Evolutionary conservation across 2,113 vertebrate genomes (phyloP), one percentile per base, ranked within the genome.

Genomic region (Pagrus major): DNA sequence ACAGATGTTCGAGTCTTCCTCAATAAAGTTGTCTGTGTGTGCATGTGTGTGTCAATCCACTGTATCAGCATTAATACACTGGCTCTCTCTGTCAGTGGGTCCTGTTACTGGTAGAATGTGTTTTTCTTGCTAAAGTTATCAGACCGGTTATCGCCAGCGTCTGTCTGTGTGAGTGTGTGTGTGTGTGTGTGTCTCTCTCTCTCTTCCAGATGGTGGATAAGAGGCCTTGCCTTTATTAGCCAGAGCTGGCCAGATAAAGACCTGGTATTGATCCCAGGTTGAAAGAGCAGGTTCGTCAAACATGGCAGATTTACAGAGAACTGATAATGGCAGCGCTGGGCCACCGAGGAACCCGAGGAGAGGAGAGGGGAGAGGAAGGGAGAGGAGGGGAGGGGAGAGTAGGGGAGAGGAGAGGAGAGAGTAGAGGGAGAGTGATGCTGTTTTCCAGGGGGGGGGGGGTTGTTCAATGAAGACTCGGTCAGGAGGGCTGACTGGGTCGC

Each of bases 231-330:
- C 94, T 95, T 95, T 95, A 95, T 95, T 94, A 95, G 94, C 91
- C 93, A 91, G 93, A 41, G 71, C 87, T 90, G 91, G 90, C 90
- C 93, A 91, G 95, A 95, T 95, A 96, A 95, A 92, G 94, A 94
- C 84, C 93, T 87, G 87, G 90, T 95, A 95, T 95, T 94, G 95
- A 95, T 96, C 93, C 89, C 90, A 91, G 95, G 95, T 94, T 94
- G 94, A 95, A 95, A 95, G 94, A 95, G 93, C 94, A 94, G 93
- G 90, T 95, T 95, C 91, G 93, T 94, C 94, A 94, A 95, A 95
- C 95, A 95, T 79, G 91, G 87, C 92, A 94, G 94, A 94, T 94
- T 95, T 94, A 95, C 94, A 93, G 93, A 93, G 89, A 77, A 75
- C 90, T 94, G 95, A 95, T 94, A 95, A 95, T 93, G 88, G 87